Conservation (phyloP, 2,888 invertebrate genomes). For the Rhimphoctona megacephalus region DNA sequence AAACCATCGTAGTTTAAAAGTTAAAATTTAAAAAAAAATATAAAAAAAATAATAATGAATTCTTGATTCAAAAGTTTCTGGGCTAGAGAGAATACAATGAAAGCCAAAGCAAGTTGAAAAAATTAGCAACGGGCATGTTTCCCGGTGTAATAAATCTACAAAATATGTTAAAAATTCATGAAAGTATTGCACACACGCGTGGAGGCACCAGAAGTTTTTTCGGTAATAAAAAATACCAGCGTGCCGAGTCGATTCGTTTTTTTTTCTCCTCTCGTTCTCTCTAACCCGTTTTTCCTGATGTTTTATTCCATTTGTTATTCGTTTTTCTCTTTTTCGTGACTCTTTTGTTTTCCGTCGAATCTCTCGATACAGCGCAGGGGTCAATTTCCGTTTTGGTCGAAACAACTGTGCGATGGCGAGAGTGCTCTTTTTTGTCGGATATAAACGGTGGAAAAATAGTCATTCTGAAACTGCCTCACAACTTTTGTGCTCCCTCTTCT, state of each 20-base stretch:
- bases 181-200: not conserved
- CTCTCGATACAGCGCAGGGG: conserved; percentile 31
- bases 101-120: not conserved
- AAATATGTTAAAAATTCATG: conserved; percentile 30
- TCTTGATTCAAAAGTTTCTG: not conserved
- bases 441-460: conserved; percentile 66
- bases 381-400: conserved; percentile 62
- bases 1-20: not conserved
- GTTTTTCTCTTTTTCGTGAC: not conserved
- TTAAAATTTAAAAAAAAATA: not conserved
- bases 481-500: not conserved
- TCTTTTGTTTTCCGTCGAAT: conserved; percentile 30
- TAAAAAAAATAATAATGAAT: not conserved
- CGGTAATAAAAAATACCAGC: conserved; percentile 23
- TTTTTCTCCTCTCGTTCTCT: conserved; percentile 8
- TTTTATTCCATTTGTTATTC: conserved; percentile 10
- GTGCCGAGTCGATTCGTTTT: not conserved
- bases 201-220: conserved; percentile 9
- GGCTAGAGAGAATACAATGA: not conserved
- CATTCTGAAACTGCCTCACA: conserved; percentile 44
- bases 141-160: conserved; percentile 3
- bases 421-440: conserved; percentile 48
- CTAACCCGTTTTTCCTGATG: conserved; percentile 28
- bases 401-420: conserved; percentile 54
- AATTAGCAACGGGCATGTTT: not conserved